phyloP scores from a whole-genome alignment of 2,888 invertebrate species.

The Andricus quercusramuli region DNA sequence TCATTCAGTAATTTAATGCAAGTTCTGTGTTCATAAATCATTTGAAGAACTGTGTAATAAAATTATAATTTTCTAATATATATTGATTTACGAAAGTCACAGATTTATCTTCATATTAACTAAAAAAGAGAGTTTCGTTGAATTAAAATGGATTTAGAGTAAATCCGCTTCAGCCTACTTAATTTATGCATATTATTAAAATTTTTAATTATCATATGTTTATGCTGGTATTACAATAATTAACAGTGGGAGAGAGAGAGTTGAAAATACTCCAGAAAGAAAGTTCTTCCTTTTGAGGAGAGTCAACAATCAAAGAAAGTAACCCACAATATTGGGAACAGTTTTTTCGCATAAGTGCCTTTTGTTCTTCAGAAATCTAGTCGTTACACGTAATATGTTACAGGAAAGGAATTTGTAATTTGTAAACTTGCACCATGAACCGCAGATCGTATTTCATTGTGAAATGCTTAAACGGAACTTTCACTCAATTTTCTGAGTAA shows the following conservation, averaged over 20 bases:
- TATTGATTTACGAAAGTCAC: not conserved
- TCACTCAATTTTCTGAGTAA: not conserved
- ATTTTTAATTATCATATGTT: not conserved
- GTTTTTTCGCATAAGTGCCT: not conserved
- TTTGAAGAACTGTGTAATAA: not conserved
- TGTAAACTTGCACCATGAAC: not conserved
- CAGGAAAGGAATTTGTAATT: not conserved
- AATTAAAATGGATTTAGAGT: not conserved
- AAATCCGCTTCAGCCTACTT: not conserved
- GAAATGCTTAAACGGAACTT: not conserved
- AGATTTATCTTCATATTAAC: too few relatives aligned
- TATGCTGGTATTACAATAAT: not conserved
- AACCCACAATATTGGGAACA: not conserved
- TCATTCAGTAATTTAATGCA: not conserved
- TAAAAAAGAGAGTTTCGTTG: too few relatives aligned
- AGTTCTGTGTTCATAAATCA: too few relatives aligned
- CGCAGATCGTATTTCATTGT: not conserved
- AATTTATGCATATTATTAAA: not conserved
- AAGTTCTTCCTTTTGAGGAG: not conserved
- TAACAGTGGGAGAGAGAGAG: not conserved
- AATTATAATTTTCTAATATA: not conserved
- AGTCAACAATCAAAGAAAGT: constrained; percentile 5
- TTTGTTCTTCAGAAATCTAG: not conserved
- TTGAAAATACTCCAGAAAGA: not conserved
- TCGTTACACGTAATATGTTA: not conserved